phyloP scores from a whole-genome alignment of 2,888 invertebrate species.

The Polymixis flavicincta region DNA sequence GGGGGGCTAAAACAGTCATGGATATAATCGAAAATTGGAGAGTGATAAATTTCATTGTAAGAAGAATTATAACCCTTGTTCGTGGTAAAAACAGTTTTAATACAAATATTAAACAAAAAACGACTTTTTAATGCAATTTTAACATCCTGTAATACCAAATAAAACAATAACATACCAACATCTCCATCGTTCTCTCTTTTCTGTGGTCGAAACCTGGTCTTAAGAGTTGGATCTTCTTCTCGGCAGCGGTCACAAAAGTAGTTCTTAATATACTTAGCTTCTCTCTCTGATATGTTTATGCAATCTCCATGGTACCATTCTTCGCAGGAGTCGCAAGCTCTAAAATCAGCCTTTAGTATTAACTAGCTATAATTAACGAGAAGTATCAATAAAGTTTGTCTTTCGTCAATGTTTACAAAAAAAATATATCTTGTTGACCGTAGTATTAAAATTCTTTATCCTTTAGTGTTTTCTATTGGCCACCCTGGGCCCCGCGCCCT shows the following conservation, averaged over 20 bases:
- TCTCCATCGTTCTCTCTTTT: slow-evolving; percentile 88
- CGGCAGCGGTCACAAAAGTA: slow-evolving; percentile 97
- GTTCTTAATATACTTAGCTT: slow-evolving; percentile 97
- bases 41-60: neutral
- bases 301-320: slow-evolving; percentile 99
- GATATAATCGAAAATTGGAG: neutral
- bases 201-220: slow-evolving; percentile 90
- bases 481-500: no score
- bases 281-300: slow-evolving; percentile 97
- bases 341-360: slow-evolving; percentile 76
- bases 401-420: neutral
- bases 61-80: neutral
- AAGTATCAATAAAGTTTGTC: neutral
- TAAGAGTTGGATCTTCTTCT: slow-evolving; percentile 95
- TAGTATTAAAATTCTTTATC: neutral
- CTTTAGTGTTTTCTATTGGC: neutral
- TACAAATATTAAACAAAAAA: no score
- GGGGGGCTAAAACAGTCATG: slow-evolving; percentile 67
- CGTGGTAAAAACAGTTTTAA: no score
- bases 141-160: neutral
- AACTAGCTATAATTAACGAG: neutral
- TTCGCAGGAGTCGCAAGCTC: slow-evolving; percentile 98
- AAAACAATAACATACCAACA: slow-evolving; percentile 71
- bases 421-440: no score
- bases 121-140: neutral